These are phyloP conservation scores for Anisognathus igniventris DNA, from an alignment of 2,797 vertebrate species.

Conservation along the genomic window DNA sequence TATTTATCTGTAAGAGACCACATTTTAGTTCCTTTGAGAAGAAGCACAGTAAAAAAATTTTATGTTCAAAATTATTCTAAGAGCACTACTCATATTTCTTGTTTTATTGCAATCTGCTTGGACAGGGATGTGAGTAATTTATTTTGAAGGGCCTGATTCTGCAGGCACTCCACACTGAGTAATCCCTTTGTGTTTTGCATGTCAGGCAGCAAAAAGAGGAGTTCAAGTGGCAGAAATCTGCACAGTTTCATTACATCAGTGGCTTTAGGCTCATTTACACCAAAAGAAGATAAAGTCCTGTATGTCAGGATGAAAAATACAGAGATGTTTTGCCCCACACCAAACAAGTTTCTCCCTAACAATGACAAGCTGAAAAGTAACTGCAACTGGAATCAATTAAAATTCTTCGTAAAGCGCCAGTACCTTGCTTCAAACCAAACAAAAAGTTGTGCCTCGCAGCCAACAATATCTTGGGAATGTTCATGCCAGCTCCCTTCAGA, in stretches of 20 bases:
- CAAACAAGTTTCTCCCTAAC: neutral
- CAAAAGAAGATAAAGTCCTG: neutral
- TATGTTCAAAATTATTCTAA: constrained; percentile 31
- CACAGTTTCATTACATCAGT: neutral
- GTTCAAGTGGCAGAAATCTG: neutral
- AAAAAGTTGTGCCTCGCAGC: neutral
- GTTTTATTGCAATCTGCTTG: constrained; percentile 23
- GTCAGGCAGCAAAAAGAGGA: constrained; percentile 18
- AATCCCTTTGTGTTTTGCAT: constrained; percentile 30
- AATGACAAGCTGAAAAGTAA: neutral
- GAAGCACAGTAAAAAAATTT: neutral
- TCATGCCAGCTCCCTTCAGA: constrained; percentile 17
- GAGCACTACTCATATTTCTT: constrained; percentile 4
- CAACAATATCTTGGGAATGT: neutral
- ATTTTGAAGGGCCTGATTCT: constrained; percentile 60
- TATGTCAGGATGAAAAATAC: neutral
- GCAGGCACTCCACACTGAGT: constrained; percentile 4
- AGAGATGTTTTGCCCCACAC: neutral
- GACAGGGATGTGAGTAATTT: constrained; percentile 52
- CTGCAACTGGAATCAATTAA: constrained; percentile 35
- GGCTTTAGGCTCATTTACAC: constrained; percentile 25
- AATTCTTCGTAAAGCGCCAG: neutral
- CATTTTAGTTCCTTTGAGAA: constrained; percentile 52
- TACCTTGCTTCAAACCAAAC: neutral
- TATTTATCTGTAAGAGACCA: constrained; percentile 69